A percentile compares a stretch with the other conserved stretches of the same genome.
These are phyloP conservation scores for Anas platyrhynchos DNA, from an alignment of 2,113 vertebrate genomes.

Conservation along the genomic window DNA sequence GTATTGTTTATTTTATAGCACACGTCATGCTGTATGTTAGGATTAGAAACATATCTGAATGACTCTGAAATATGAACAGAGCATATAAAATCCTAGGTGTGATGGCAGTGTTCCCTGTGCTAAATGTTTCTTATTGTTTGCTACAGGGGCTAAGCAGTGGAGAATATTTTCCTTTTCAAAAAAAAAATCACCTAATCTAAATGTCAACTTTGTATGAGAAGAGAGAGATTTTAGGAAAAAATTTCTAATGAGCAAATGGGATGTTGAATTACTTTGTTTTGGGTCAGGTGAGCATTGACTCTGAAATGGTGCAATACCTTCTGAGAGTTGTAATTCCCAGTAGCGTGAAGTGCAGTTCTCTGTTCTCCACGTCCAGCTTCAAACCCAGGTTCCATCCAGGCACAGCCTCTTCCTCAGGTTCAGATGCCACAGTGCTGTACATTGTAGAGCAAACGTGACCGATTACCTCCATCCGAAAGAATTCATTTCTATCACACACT, in stretches of 20 bases:
- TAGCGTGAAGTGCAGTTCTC: neutral
- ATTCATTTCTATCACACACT: neutral
- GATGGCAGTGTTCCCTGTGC: fast-evolving
- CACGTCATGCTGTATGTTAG: neutral
- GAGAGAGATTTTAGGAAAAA: neutral
- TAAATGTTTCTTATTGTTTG: neutral
- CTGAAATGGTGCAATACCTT: neutral
- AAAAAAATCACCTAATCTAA: neutral
- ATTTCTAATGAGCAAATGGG: neutral
- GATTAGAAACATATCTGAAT: neutral
- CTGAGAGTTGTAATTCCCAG: neutral
- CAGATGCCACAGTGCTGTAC: neutral
- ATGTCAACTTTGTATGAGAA: neutral
- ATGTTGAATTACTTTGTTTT: neutral
- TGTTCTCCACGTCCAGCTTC: neutral
- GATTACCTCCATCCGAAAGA: neutral
- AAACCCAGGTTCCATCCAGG: neutral
- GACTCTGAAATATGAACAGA: neutral
- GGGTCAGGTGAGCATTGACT: neutral
- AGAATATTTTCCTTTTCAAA: neutral
- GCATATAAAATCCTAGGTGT: neutral
- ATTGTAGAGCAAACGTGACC: neutral
- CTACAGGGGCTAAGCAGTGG: neutral
- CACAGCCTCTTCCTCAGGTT: neutral
- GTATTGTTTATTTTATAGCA: neutral